Base-by-base conservation (phyloP, 2,113 vertebrate genomes). In the Thamnophis sirtalis region DNA sequence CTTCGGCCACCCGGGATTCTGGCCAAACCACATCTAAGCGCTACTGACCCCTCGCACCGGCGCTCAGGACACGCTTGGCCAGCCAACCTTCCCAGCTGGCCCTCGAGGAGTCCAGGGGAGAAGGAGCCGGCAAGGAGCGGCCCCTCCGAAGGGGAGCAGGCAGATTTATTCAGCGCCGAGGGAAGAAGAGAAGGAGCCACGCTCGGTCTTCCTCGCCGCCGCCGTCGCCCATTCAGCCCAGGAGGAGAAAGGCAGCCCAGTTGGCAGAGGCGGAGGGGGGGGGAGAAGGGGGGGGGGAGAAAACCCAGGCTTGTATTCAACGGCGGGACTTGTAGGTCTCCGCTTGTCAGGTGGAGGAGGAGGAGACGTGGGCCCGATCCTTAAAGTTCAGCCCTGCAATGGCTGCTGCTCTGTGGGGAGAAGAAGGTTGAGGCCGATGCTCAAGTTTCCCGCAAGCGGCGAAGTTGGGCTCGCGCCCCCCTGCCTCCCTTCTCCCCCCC, bases 91-190 rank as follows among this genome's bases (percentile, higher is more conserved):
- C 85, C 85, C 26, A 50, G 56, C 26, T 80, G 90, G 90, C n/a
- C 80, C 51, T 93, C 92, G 92, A 84, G 94, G 92, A 84, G 94
- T 91, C 87, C 94, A 93, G 90, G 49, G 84, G 93, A 93, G 95
- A 95, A 95, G 92, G 93, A 94, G 54, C 33, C 73, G 58, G 13
- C 33, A 33, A 86, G 55, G 26, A n/a, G 24, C 1, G 50, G 10
- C 21, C 19, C 22, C 26, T 10, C 54, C 15, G 55, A 86, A 49
- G 7, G 54, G 43, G 43, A n/a, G 10, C 21, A 9, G 19, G 48
- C 28, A 10, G 4, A 49, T 28, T 28, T 38, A 49, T 60, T 89
- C 24, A n/a, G 19, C 21, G 33, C 28, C 26, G 9, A 80, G 9
- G 24, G 21, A 7, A 11, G 21, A 7, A 11, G 49, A 33, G 28